Evolutionary conservation across 2,113 vertebrate genomes (phyloP), one percentile per base, ranked within the genome.

Genomic region (Sarotherodon lohbergeri): DNA sequence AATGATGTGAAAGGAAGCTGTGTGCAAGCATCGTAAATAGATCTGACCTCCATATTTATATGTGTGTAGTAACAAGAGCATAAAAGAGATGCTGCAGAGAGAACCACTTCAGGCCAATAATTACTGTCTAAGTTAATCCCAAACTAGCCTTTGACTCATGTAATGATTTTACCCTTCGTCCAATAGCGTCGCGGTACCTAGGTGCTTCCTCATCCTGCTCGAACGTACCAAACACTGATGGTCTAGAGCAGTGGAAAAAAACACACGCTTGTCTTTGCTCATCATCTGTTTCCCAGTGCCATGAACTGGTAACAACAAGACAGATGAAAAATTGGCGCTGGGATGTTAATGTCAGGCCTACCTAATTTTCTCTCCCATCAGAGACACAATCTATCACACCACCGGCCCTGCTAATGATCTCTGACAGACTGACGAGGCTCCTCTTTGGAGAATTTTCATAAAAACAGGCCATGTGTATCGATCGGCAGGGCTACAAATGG

Each of bases 401-500:
- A 78, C 11, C 87, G 82, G 83, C 82, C 83, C 61, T 24, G 85
- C 82, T 96, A 95, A 96, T 94, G 89, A 95, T 94, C 91, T 93
- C 94, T 95, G 95, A 96, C 96, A 95, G 94, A 93, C 88, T 95
- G 96, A 96, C 93, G 93, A 90, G 95, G 81, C 88, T 36, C 71
- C 84, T 93, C 93, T 94, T 92, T 76, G 16, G 90, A 93, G 92
- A 92, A 78, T 92, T 92, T 56, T 93, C 91, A 94, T 93, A 93
- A 93, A 94, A 94, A 93, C 82, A 86, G 89, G 83, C 80, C 34
- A 76, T 71, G 16, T 27, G 89, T 94, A 96, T 96, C 89, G 96
- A 96, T 96, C 93, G 94, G 90, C 86, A 4, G 39, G 54, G 71
- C 91, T 94, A 88, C 93, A 95, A 94, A 95, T 92, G 92, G 94